These are phyloP conservation scores for Porites evermanni DNA, from an alignment of 92 coral and sea anemone species.

Conservation along the genomic window DNA sequence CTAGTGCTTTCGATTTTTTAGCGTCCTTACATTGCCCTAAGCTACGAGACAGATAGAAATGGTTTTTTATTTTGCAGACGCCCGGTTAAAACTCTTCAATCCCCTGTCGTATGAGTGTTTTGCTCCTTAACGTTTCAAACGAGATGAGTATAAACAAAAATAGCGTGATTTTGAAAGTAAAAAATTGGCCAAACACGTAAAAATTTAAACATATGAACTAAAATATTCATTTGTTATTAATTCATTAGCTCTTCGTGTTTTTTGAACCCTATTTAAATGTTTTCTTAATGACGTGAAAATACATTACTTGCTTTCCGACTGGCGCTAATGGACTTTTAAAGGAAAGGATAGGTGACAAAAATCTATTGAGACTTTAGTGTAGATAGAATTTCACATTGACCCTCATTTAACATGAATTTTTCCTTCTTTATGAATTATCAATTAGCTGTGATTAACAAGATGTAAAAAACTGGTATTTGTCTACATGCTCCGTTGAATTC, in stretches of 20 bases:
- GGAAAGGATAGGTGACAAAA: background rate
- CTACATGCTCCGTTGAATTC: background rate
- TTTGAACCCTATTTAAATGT: background rate
- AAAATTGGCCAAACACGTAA: background rate
- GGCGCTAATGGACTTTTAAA: background rate
- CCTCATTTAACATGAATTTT: background rate
- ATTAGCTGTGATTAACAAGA: background rate
- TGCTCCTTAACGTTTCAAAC: too few species aligned
- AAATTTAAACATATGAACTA: slow-evolving; percentile 7
- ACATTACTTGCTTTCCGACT: background rate
- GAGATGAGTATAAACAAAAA: too few species aligned
- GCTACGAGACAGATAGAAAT: background rate
- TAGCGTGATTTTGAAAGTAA: background rate
- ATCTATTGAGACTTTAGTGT: background rate
- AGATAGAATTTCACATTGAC: background rate
- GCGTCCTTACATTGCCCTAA: slow-evolving; percentile 9
- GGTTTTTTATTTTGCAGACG: too few species aligned
- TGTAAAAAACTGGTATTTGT: background rate
- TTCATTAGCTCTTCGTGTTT: background rate
- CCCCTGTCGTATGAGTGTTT: too few species aligned
- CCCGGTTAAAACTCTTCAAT: too few species aligned
- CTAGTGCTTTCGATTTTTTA: slow-evolving; percentile 11
- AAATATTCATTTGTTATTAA: background rate
- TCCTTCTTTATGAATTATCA: slow-evolving; percentile 9
- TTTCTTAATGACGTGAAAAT: slow-evolving; percentile 21